Evolutionary conservation across 2,113 vertebrate species (phyloP), one percentile per base, ranked within the genome.

Genomic region (Mustela nigripes): DNA sequence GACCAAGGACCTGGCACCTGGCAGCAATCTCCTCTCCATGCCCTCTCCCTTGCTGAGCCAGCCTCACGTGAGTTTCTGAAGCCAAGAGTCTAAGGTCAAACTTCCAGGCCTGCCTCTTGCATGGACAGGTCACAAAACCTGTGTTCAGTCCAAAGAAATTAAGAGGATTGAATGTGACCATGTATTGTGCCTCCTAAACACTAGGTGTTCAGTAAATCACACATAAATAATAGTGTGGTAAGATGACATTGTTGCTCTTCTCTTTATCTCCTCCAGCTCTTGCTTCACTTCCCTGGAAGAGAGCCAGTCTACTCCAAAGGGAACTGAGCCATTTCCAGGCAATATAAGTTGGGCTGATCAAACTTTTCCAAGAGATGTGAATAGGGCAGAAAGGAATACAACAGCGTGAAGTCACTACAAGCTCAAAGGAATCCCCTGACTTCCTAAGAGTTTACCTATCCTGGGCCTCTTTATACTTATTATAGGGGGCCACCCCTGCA

Each of bases 341-440:
- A 97, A 83, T 33, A 84, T 74, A 83, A 97, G 56, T 33, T 39
- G 50, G 15, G 18, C 11, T 58, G 67, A 94, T 76, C 36, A 85
- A 92, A 93, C 22, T 91, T 80, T 69, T 81, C 87, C 69, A 81
- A 95, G 33, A 96, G 26, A 53, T 53, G 33, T 85, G 78, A 96
- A 78, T n/a, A 92, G 15, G 24, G 14, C 8, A 56, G 73, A 74
- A 89, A 96, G 11, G 24, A 95, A 71, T 88, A 69, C 21, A 80
- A 45, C 6, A 94, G 33, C 15, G 48, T 85, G 45, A 53, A n/a
- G 33, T 69, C 58, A 89, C 42, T 78, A 16, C 16, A 86, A 86
- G 62, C 39, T 86, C 71, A 89, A 56, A 96, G 16, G 11, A 28
- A 96, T 81, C 14, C 11, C 67, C 58, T 58, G n/a, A 79, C 19